These are phyloP conservation scores for Drosophila watanabei DNA, from an alignment of 1,140 invertebrate species.

Conservation along the genomic window DNA sequence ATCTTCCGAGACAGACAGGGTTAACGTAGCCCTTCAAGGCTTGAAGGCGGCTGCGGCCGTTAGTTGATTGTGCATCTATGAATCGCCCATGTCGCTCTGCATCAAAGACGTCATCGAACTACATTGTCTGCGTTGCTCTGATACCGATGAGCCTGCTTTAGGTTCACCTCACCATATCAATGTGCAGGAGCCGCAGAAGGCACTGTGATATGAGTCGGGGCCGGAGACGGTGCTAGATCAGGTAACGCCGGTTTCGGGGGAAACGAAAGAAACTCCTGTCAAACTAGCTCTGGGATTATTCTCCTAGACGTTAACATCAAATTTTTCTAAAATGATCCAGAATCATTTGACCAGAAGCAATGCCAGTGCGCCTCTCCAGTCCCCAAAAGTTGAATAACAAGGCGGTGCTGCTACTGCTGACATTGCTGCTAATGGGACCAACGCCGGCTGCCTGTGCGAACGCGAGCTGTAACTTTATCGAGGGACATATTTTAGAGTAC, in stretches of 20 bases:
- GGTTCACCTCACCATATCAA: neutral
- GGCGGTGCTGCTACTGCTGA: constrained; percentile 28
- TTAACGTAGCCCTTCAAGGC: neutral
- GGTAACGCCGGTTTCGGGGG: neutral
- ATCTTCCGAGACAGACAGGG: neutral
- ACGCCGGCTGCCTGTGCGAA: neutral
- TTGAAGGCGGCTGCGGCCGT: neutral
- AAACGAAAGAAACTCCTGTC: constrained; percentile 27
- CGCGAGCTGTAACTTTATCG: constrained; percentile 58
- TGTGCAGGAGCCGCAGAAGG: constrained; percentile 1
- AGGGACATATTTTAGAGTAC: constrained; percentile 59
- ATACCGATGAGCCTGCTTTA: neutral
- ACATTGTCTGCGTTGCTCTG: neutral
- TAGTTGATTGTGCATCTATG: neutral
- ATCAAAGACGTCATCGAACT: neutral
- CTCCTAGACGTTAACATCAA: constrained; percentile 44
- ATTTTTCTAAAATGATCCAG: constrained; percentile 70
- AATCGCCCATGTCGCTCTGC: neutral
- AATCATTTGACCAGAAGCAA: constrained; percentile 74
- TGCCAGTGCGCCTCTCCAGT: constrained; percentile 66
- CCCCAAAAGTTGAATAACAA: constrained; percentile 63
- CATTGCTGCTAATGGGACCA: constrained; percentile 32
- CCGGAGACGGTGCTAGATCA: neutral
- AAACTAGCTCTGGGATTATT: constrained; percentile 30
- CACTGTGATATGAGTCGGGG: constrained; percentile 6